Evolutionary conservation across 2,888 invertebrate species (phyloP), one percentile per base, ranked within the genome.

Genomic region (Philereme vetulata): DNA sequence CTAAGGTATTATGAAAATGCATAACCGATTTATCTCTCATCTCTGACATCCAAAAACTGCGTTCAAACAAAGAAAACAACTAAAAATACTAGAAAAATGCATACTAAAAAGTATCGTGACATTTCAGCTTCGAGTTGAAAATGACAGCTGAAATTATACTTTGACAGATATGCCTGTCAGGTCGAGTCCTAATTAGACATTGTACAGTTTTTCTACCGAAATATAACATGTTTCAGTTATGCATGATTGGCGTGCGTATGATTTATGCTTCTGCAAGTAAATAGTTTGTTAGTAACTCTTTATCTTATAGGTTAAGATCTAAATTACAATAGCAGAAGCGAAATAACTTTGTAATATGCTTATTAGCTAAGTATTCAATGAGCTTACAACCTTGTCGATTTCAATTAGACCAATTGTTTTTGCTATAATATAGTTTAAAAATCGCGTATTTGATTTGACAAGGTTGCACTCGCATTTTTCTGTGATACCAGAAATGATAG

Each of bases 381-480:
- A 51, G 48, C 58, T 43, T 51, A 34, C 52, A 63, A 50, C 67
- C 63, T 61, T 65, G 67, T 65, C 62, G 40, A 9, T 51, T 52
- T 59, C 46, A 54, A 62, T 67, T 62, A 63, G 10, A 48, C 42
- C 11, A 7, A 52, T 42, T 40, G 45, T 43, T 42, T 40, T 56
- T 51, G 56, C 10, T 43, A 38, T 40, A 5, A 35, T 42, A 4
- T n/a, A n/a, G 8, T 42, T n/a, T n/a, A 4, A 3, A n/a, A 42
- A 4, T 36, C 4, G 8, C 3, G 4, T 6, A n/a, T 8, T 10
- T 11, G 11, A 4, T 43, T 11, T 10, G 49, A 53, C 64, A 60
- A 61, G 53, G 47, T 53, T 56, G 55, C 5, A 55, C 55, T 11
- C 47, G 38, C 53, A 35, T 53, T 38, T 36, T 50, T 49, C 9